These are phyloP conservation scores for Phaethon lepturus DNA, from an alignment of 2,113 vertebrate species.

Conservation along the genomic window DNA sequence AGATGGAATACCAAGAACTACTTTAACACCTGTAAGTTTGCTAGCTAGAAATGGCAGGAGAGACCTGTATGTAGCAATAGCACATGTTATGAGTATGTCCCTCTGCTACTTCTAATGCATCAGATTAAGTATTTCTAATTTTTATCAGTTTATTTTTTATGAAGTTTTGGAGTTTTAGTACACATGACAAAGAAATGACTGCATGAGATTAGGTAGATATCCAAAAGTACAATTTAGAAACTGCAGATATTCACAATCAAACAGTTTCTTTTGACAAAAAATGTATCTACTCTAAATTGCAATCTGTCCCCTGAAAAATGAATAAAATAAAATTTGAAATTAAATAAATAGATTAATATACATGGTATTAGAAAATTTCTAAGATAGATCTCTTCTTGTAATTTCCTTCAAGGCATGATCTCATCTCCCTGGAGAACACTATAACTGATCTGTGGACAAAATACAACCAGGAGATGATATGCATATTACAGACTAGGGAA, in stretches of 20 bases:
- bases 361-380: not conserved
- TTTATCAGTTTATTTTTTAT: not conserved
- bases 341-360: not conserved
- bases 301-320: not conserved
- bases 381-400: not conserved
- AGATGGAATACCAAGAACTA: not conserved
- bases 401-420: not conserved
- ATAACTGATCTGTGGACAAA: not conserved
- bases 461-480: not conserved
- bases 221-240: not conserved
- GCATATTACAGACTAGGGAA: not conserved
- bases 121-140: not conserved
- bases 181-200: not conserved
- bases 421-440: not conserved
- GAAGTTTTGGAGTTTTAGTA: not conserved
- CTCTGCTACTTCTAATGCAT: not conserved
- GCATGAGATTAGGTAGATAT: not conserved
- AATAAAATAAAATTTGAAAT: not conserved
- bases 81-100: not conserved
- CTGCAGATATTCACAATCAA: not conserved
- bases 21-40: not conserved
- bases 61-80: not conserved
- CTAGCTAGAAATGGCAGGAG: not conserved
- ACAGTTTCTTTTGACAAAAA: not conserved
- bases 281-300: not conserved